Percentiles rank a stretch among this genome's conserved stretches.
These are phyloP conservation scores for Salvelinus namaycush DNA, from an alignment of 2,113 vertebrate species.

Conservation along the genomic window DNA sequence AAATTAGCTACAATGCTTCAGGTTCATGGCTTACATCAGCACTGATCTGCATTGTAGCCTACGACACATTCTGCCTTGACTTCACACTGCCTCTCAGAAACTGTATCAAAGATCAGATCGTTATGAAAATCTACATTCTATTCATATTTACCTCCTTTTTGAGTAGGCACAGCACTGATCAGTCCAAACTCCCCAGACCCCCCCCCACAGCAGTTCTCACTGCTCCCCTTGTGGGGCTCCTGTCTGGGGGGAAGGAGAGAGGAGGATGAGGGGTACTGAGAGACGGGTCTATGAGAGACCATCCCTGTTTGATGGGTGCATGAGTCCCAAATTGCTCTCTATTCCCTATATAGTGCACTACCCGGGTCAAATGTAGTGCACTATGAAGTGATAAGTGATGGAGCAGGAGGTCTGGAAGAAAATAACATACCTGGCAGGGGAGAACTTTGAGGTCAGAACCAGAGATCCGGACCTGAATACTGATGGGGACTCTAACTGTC, in stretches of 20 bases:
- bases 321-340: too few relatives aligned
- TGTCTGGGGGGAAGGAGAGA: neutral
- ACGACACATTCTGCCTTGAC: too few relatives aligned
- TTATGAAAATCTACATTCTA: neutral
- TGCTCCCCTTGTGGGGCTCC: conserved; percentile 6
- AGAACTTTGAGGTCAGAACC: conserved; percentile 29
- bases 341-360: too few relatives aligned
- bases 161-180: conserved; percentile 7
- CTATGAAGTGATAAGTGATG: conserved; percentile 1
- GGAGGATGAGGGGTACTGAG: neutral
- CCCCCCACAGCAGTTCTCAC: conserved; percentile 33
- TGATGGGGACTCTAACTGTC: conserved; percentile 19
- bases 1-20: too few relatives aligned
- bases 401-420: neutral
- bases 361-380: too few relatives aligned
- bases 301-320: neutral
- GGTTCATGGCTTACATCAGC: too few relatives aligned
- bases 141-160: conserved; percentile 14
- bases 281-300: neutral
- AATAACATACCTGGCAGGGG: conserved; percentile 25
- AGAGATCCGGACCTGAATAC: conserved; percentile 43
- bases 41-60: too few relatives aligned
- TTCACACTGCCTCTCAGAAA: too few relatives aligned
- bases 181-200: conserved; percentile 23
- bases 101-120: too few relatives aligned